Conservation (phyloP, 2,797 vertebrate species). For the Ceyx erithaca region DNA sequence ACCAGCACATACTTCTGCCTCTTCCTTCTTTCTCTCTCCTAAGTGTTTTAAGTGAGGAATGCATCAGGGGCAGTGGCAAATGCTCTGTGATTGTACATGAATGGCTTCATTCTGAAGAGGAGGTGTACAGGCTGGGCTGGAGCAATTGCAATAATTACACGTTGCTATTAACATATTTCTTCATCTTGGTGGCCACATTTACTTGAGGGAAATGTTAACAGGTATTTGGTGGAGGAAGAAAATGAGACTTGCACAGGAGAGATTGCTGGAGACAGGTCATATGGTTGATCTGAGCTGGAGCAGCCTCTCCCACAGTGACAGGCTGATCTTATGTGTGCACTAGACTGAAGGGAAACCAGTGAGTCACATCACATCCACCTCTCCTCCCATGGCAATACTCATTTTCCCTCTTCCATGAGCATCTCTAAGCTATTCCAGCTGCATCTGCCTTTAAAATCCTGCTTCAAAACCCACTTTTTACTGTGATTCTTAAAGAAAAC, state of each 20-base stretch:
- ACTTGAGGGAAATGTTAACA: not conserved
- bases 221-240: not conserved
- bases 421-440: not conserved
- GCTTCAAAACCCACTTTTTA: not conserved
- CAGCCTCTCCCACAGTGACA: not conserved
- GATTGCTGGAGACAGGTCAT: not conserved
- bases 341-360: not conserved
- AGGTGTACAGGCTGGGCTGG: not conserved
- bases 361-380: not conserved
- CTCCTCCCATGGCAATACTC: not conserved
- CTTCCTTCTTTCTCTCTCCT: not conserved
- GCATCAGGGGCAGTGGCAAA: not conserved
- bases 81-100: fast-evolving
- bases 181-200: not conserved
- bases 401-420: not conserved
- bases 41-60: not conserved
- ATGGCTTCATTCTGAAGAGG: not conserved
- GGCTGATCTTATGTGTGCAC: fast-evolving
- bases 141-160: not conserved
- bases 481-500: not conserved
- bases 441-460: not conserved
- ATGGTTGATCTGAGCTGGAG: not conserved
- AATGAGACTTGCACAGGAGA: not conserved
- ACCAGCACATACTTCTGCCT: not conserved
- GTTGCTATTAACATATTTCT: not conserved